These are phyloP conservation scores for Conus canariensis DNA, from an alignment of 2,888 invertebrate genomes.

Conservation along the genomic window DNA sequence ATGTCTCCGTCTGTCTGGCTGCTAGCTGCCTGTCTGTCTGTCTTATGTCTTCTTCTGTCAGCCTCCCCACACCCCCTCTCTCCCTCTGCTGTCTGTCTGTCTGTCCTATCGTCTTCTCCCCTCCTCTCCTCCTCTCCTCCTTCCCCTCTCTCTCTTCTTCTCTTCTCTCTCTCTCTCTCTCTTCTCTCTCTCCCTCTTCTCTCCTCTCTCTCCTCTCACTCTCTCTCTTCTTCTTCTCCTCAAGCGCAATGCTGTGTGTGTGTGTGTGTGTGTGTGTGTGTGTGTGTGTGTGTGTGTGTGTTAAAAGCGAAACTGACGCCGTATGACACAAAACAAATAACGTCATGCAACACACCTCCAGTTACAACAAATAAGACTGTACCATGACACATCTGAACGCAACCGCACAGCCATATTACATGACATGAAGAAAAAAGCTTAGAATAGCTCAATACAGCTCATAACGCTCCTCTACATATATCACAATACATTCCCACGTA, in stretches of 20 bases:
- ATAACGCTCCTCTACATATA: no score
- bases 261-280: no score
- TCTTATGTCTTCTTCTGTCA: not conserved
- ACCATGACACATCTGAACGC: not conserved
- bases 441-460: no score
- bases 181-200: slow-evolving; percentile 2
- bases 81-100: not conserved
- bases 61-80: not conserved
- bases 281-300: no score
- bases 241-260: not conserved
- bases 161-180: not conserved
- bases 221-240: not conserved
- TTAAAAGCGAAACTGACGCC: no score
- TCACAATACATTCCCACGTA: no score
- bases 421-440: not conserved
- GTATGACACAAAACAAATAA: no score
- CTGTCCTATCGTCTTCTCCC: not conserved
- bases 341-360: no score
- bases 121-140: slow-evolving; percentile 7
- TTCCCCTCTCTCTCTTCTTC: slow-evolving; percentile 2
- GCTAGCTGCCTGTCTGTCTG: not conserved
- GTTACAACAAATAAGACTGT: no score
- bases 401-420: not conserved
- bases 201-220: no score
- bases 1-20: not conserved